phyloP scores from a whole-genome alignment of 2,888 invertebrate genomes.

The Kuschelorhynchus macadamiae region DNA sequence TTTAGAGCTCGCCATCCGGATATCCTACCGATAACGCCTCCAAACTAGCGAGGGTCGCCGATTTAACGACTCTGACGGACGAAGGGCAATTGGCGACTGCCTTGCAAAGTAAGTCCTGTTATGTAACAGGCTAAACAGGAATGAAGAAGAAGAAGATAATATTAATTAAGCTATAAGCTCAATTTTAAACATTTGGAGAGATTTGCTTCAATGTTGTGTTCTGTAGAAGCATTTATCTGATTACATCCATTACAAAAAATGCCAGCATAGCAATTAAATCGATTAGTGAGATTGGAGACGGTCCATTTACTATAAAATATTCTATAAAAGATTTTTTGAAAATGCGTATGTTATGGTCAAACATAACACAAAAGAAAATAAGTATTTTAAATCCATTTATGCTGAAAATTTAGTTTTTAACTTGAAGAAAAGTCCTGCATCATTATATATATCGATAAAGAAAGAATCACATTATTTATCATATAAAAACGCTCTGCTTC shows the following conservation, averaged over 20 bases:
- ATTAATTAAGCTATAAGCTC: too few relatives aligned
- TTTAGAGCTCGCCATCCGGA: too few relatives aligned
- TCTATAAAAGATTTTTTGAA: neutral
- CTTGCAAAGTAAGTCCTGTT: too few relatives aligned
- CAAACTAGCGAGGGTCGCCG: too few relatives aligned
- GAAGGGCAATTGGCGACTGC: too few relatives aligned
- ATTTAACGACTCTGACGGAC: too few relatives aligned
- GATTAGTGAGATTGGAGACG: neutral
- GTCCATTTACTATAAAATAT: neutral
- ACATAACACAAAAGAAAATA: neutral
- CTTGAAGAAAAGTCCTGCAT: slow-evolving; percentile 6
- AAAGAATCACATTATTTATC: neutral
- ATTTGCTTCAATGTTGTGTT: neutral
- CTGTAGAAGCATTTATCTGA: neutral
- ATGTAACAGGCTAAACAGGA: too few relatives aligned
- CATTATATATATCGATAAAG: slow-evolving; percentile 14
- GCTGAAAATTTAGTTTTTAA: slow-evolving; percentile 12
- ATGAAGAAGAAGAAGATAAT: too few relatives aligned
- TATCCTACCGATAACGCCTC: too few relatives aligned
- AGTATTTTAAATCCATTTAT: slow-evolving; percentile 9
- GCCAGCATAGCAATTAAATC: neutral
- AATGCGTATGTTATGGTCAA: slow-evolving; percentile 20
- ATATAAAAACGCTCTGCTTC: neutral
- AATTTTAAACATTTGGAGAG: too few relatives aligned
- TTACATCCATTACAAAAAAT: neutral